A percentile compares a stretch with the other conserved stretches of the same genome.
Conservation (phyloP, 2,888 invertebrate species). For the Orchesella flavescens region DNA sequence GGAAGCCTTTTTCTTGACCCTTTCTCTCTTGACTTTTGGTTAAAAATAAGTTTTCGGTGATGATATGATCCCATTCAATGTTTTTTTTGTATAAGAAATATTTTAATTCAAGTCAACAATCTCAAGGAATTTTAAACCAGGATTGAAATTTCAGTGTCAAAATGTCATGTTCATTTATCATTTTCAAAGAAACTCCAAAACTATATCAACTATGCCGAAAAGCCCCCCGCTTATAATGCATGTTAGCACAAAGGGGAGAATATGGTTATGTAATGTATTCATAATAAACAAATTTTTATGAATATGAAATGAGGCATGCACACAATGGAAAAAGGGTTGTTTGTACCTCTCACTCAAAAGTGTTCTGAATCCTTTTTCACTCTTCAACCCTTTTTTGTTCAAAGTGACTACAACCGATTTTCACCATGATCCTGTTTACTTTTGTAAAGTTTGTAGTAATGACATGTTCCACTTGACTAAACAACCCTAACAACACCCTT, state of each 20-base stretch:
- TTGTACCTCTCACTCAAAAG: not conserved
- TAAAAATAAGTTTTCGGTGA: no score
- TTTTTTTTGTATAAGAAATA: no score
- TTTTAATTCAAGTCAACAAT: no score
- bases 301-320: constrained; percentile 32
- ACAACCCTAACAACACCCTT: constrained; percentile 51
- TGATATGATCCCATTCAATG: no score
- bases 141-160: not conserved
- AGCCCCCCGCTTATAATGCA: no score
- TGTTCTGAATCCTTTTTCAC: not conserved
- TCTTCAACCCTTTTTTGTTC: not conserved
- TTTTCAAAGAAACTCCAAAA: no score
- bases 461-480: constrained; percentile 33
- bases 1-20: no score
- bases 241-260: constrained; percentile 5
- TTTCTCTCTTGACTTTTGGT: no score
- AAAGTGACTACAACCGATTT: constrained; percentile 1
- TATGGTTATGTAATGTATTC: constrained; percentile 45
- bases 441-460: not conserved
- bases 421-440: not conserved
- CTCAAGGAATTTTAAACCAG: no score
- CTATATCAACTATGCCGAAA: no score
- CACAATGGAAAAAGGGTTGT: constrained; percentile 6
- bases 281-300: constrained; percentile 23
- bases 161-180: not conserved